Evolutionary conservation across 1,140 invertebrate genomes (phyloP).

Genomic region (Armadillidium nasatum): DNA sequence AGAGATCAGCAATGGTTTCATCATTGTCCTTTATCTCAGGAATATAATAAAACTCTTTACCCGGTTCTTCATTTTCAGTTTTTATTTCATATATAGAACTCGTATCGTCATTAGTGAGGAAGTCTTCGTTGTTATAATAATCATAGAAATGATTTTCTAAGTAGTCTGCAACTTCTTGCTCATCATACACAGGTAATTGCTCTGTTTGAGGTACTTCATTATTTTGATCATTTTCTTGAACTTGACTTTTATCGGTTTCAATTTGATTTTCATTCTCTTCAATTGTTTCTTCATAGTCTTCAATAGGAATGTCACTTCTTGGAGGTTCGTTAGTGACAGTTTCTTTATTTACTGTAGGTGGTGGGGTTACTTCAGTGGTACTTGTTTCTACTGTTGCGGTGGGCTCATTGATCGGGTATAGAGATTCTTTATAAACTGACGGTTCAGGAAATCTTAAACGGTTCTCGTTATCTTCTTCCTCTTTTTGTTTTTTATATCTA

Average conservation of each 20-base stretch:
- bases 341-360: not conserved
- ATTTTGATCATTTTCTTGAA: no score
- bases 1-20: not conserved
- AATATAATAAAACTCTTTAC: not conserved
- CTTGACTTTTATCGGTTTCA: no score
- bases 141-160: not conserved
- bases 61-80: not conserved
- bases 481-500: not conserved
- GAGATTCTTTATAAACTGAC: not conserved
- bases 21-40: not conserved
- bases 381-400: not conserved
- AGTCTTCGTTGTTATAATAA: not conserved
- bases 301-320: not conserved
- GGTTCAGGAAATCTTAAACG: constrained; percentile 14
- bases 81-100: not conserved
- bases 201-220: not conserved
- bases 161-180: not conserved
- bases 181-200: not conserved
- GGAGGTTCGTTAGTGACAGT: not conserved
- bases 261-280: no score
- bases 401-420: not conserved
- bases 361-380: not conserved
- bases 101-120: not conserved
- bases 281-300: not conserved
- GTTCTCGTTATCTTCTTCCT: constrained; percentile 28